These are phyloP conservation scores for Thermophis baileyi DNA, from an alignment of 2,113 vertebrate species.

Conservation along the genomic window DNA sequence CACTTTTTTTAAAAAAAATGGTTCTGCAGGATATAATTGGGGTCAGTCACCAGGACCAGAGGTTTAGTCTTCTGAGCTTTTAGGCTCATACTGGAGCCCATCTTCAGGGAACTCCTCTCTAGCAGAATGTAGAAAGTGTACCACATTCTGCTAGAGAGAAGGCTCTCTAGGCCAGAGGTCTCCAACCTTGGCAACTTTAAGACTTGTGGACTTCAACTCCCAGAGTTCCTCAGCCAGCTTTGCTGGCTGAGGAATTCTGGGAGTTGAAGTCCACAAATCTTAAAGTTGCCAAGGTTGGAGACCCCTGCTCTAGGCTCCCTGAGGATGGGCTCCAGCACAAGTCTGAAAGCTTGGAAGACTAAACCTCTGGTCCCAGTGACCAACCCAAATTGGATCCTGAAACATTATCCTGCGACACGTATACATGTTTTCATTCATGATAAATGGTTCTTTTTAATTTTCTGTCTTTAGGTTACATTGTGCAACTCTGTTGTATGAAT, in stretches of 20 bases:
- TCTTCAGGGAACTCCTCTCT: background rate
- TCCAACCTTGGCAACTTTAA: too few relatives aligned
- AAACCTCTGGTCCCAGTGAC: background rate
- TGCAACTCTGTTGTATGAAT: background rate
- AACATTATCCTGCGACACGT: background rate
- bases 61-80: background rate
- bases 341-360: background rate
- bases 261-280: too few relatives aligned
- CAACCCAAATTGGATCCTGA: background rate
- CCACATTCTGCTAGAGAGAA: too few relatives aligned
- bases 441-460: background rate
- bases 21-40: background rate
- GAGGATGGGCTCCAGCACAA: background rate
- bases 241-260: too few relatives aligned
- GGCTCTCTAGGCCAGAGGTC: background rate
- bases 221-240: too few relatives aligned
- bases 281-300: too few relatives aligned
- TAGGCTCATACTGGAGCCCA: background rate
- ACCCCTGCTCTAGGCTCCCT: background rate
- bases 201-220: too few relatives aligned
- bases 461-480: background rate
- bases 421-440: background rate
- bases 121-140: background rate
- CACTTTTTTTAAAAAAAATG: background rate
- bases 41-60: background rate